Percentiles rank a stretch among this genome's conserved stretches.
phyloP scores from a whole-genome alignment of 2,797 vertebrate species.

The Pempheris klunzingeri region DNA sequence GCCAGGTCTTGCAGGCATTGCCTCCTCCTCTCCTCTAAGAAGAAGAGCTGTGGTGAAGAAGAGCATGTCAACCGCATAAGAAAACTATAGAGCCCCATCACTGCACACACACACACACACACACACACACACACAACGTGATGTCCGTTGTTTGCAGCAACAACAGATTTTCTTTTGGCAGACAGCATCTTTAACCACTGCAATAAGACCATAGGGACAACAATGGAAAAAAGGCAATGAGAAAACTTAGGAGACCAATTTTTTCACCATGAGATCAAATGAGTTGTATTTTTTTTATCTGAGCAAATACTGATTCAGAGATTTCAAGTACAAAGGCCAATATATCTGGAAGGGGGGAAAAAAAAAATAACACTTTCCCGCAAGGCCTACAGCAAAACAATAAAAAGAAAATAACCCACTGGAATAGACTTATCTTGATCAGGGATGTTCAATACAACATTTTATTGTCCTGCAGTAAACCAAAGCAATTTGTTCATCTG shows the following conservation, averaged over 20 bases:
- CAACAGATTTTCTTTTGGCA: not conserved
- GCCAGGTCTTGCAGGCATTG: slow-evolving; percentile 93
- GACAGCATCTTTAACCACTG: not conserved
- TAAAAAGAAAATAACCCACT: slow-evolving; percentile 5
- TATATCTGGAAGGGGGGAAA: not conserved
- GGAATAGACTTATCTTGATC: not conserved
- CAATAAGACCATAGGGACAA: not conserved
- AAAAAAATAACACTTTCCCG: slow-evolving; percentile 12
- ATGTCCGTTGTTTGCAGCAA: not conserved
- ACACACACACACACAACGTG: not conserved
- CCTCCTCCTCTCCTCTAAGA: slow-evolving; percentile 93
- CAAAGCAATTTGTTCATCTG: not conserved
- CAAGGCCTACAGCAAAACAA: not conserved
- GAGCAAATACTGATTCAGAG: slow-evolving; percentile 30
- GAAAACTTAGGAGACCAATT: not conserved
- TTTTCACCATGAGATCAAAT: slow-evolving; percentile 6
- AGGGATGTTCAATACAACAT: not conserved
- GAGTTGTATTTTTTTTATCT: not conserved
- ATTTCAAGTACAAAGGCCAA: slow-evolving; percentile 42
- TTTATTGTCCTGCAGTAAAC: not conserved
- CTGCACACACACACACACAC: too few species aligned
- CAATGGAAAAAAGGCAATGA: not conserved
- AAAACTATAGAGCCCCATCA: not conserved
- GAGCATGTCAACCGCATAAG: not conserved
- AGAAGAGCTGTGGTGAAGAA: slow-evolving; percentile 89